Evolutionary conservation across 2,113 vertebrate genomes (phyloP).

Genomic region (Taurulus bubalis): DNA sequence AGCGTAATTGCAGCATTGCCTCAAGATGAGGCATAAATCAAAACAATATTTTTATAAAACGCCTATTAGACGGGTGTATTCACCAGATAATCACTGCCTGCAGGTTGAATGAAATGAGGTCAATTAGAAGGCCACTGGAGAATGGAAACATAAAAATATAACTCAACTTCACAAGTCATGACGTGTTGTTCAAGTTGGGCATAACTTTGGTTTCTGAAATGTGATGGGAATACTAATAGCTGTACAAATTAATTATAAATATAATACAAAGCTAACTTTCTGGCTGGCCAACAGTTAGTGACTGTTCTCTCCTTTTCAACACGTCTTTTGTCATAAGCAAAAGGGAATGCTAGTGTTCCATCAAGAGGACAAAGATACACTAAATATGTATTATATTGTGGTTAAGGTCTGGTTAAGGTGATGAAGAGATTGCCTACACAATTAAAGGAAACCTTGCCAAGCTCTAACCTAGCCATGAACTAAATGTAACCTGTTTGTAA

Average conservation of each 20-base stretch:
- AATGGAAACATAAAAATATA: constrained; percentile 46
- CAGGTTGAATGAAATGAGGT: constrained; percentile 67
- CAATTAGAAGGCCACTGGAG: constrained; percentile 69
- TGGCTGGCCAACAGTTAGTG: not conserved
- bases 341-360: not conserved
- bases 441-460: not conserved
- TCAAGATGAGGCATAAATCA: constrained; percentile 49
- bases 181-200: constrained; percentile 2
- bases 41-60: constrained; percentile 49
- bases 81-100: constrained; percentile 70
- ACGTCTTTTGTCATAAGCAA: not conserved
- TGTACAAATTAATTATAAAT: not conserved
- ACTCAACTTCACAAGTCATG: constrained; percentile 30
- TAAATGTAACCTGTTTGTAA: not conserved
- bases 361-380: not conserved
- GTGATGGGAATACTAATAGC: not conserved
- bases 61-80: constrained; percentile 58
- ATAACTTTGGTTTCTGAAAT: constrained; percentile 9
- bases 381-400: not conserved
- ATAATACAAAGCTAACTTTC: not conserved
- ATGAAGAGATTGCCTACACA: not conserved
- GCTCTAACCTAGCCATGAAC: not conserved
- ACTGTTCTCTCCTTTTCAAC: not conserved
- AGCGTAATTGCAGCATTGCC: constrained; percentile 64
- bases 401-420: not conserved